Evolutionary conservation across 2,797 vertebrate genomes (phyloP), one percentile per base, ranked within the genome.

Genomic region (Hydrophis major): DNA sequence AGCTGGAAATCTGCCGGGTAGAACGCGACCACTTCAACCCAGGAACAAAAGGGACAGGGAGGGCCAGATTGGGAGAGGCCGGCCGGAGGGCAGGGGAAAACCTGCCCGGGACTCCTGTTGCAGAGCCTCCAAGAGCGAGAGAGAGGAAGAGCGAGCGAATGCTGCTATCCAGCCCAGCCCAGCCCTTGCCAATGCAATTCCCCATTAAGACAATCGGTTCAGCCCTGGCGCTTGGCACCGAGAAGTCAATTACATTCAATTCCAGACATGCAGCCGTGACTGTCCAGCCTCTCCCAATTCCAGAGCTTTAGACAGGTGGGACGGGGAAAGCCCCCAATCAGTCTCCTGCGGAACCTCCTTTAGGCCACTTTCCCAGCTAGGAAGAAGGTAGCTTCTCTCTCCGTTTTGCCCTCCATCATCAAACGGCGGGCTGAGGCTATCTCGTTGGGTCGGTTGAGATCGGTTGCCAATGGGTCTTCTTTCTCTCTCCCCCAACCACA

Each of bases 11-110:
- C 4, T 1, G 90, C 56, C 25, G 90, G 56, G 47, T 47, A 18
- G 78, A 47, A 90, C 32, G 56, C 53, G 69, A 32, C 91, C 87
- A 92, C 83, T 88, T 88, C 88, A 94, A 6, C 56, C 56, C 61
- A 10, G 78, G 87, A 22, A 88, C 92, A 66, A 56, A 6, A 22
- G 13, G 2, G 4, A 57, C 37, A 2, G 28, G 0, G 0, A 42
- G 42, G 42, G 47, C 14, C 28, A 11, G n/a, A 25, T 18, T 20
- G 1, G 7, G 56, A 8, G 6, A 56, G n/a, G 37, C 16, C 4
- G 74, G 74, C 18, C 18, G 74, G 28, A 53, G 14, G 0, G 89
- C 83, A 37, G 25, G 18, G 13, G 90, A 59, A 22, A 11, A 27
- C 12, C 14, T 22, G 2, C 13, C 20, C 0, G 6, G 25, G 25